Base-by-base conservation (phyloP, 2,888 invertebrate genomes). In the Tinea trinotella region DNA sequence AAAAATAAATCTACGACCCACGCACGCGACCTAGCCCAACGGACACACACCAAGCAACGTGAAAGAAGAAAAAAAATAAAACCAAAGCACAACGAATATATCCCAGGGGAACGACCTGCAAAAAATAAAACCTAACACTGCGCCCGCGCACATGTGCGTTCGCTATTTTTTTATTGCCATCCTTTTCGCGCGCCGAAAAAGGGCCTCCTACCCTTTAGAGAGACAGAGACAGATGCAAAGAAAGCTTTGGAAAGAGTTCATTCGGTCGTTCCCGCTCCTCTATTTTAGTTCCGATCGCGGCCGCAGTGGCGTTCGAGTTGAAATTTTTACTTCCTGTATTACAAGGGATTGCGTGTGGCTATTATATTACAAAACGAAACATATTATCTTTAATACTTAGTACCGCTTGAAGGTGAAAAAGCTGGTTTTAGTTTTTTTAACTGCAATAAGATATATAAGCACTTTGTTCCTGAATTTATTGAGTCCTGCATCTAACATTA, bases 121-220 rank as follows among this genome's bases (percentile, higher is more conserved):
- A 85, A 85, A 83, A 84, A 81, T 72, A 84, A 82, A 73, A 79
- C 79, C 75, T 83, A 80, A 69, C 72, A 68, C 61, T 64, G 66
- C 75, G 70, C 76, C 61, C 68, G 76, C 74, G 81, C 85, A 84
- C 83, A 83, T 83, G 81, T 83, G 82, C 77, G 80, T 80, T 74
- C 74, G 66, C 70, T 74, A 75, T 80, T 82, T 84, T 85, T 84
- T 80, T 76, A 61, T 61, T 61, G 59, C 73, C 60, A 58, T 83
- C 84, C 68, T 74, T 63, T 61, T 83, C 81, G 66, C 64, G 70
- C 75, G 68, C 76, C 79, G 67, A 81, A 82, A 82, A 76, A 66
- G 73, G 69, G 59, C 58, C 58, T 60, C 59, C 59, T 59, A 52
- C 36, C 58, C 55, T 9, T 56, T 52, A 9, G 82, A 57, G 61